Conservation (phyloP, 2,113 vertebrate genomes). For the Tilapia sparmanii region DNA sequence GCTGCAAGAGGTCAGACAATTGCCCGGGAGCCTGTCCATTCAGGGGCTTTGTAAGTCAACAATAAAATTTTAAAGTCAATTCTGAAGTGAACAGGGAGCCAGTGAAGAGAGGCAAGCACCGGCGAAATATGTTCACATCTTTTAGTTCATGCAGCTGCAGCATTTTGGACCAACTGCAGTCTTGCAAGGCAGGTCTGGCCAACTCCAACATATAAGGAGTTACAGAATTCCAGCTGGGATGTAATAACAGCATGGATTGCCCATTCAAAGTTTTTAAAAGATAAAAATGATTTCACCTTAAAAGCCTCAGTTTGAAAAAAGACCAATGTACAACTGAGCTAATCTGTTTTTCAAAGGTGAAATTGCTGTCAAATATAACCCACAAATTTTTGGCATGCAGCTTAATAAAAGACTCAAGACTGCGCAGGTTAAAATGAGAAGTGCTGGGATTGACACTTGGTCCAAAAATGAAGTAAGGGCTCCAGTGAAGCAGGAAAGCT, state of each 20-base stretch:
- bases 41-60: background rate
- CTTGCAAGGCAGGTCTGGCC: background rate
- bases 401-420: background rate
- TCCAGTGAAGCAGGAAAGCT: background rate
- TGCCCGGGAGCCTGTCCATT: background rate
- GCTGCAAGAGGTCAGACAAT: background rate
- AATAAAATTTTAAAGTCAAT: background rate
- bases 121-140: background rate
- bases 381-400: background rate
- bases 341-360: background rate
- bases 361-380: background rate
- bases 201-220: background rate
- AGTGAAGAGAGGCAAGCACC: background rate
- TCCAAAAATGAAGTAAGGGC: background rate
- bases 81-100: background rate
- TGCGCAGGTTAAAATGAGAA: background rate
- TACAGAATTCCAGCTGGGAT: background rate
- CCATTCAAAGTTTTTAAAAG: background rate
- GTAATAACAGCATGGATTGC: background rate
- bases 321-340: background rate
- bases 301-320: background rate
- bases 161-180: background rate
- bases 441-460: background rate
- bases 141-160: accelerated
- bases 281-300: background rate